Evolutionary conservation across 2,113 vertebrate genomes (phyloP).

Genomic region (Syrrhaptes paradoxus): DNA sequence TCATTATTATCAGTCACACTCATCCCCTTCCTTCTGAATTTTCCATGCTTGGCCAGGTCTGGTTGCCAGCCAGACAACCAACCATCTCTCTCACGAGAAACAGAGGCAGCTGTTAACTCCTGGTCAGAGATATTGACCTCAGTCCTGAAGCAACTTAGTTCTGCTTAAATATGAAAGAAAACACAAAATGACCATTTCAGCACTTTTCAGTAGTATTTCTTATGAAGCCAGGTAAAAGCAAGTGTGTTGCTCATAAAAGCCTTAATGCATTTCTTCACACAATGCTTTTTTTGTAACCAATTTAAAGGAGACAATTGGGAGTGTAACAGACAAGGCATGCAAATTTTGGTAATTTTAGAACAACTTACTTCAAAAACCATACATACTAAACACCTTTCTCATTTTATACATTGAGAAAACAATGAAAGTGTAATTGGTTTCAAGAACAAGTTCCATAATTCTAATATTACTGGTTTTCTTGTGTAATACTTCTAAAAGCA

Average conservation of each 20-base stretch:
- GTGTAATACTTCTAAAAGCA: background rate
- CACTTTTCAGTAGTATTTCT: background rate
- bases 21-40: background rate
- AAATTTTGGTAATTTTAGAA: background rate
- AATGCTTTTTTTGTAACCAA: background rate
- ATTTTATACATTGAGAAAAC: background rate
- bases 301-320: background rate
- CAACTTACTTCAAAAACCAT: background rate
- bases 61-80: background rate
- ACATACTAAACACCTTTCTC: background rate
- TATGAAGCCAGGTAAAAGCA: background rate
- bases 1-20: background rate
- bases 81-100: background rate
- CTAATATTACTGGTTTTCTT: background rate
- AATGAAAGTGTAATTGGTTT: background rate
- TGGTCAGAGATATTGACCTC: background rate
- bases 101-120: background rate
- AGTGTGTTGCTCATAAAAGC: background rate
- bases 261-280: background rate
- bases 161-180: background rate
- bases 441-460: background rate
- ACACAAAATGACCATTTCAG: background rate
- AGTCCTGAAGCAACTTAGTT: background rate
- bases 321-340: background rate
- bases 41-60: background rate